Base-by-base conservation (phyloP, 2,797 vertebrate species). In the Chelmon rostratus region DNA sequence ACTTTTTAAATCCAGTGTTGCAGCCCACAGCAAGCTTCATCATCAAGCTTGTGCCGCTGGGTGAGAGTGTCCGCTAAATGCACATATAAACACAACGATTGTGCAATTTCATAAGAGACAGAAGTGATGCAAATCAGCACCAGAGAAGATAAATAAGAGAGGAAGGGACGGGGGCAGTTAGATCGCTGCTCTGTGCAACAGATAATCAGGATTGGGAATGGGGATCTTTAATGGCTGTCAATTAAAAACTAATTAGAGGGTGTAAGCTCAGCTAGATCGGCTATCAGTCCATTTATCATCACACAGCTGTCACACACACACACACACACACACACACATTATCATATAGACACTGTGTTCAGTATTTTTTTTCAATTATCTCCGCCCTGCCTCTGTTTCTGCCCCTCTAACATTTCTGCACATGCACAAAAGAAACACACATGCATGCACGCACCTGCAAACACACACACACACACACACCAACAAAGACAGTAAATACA, bases 181-280 rank as follows among this genome's bases (percentile, higher is more conserved):
- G 90, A 85, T 91, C 72, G 38, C 74, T 76, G 88, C 88, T 87
- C 86, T 49, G 87, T 40, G 83, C 76, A 75, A 73, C 89, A 85
- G 88, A 93, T 94, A 93, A 94, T 94, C 94, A 90, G 87, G 85
- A 91, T 90, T 84, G 90, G 88, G 89, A 93, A 92, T 84, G 89
- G 61, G 88, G 84, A 92, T 94, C 94, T 94, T 94, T 95, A 95
- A 95, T 93, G 92, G 94, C 88, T 92, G 93, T 94, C 93, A 94
- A 93, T 95, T 95, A 95, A 95, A 95, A 95, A 91, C 88, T 93
- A 94, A 95, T 95, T 95, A 94, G 91, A 90, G 90, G 88, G 81
- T 88, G 83, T 91, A 90, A 93, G 88, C 86, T 93, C 86, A 86
- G 91, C 89, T 71, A 92, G 90, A 94, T 92, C 83, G 62, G 85